Conservation (phyloP, 2,113 vertebrate genomes). For the Clarias batrachus region DNA sequence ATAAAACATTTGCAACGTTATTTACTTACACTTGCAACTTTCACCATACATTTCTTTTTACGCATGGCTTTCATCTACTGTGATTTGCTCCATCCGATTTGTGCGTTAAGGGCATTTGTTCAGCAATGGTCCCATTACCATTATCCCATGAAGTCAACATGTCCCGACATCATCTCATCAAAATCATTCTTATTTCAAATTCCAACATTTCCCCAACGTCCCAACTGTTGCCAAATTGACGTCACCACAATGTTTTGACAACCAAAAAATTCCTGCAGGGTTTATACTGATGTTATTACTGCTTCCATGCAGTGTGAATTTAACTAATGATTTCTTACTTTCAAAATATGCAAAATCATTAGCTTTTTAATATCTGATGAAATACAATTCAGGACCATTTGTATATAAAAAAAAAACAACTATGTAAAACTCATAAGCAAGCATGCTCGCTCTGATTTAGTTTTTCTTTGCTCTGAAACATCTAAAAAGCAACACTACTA, state of each 20-base stretch:
- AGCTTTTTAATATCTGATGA: background rate
- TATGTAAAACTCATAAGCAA: background rate
- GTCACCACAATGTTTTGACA: too few species aligned
- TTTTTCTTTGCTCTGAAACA: background rate
- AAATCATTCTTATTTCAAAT: too few species aligned
- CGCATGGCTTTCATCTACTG: too few species aligned
- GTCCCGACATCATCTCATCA: too few species aligned
- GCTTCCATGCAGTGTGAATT: background rate
- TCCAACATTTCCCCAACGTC: too few species aligned
- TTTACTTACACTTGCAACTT: background rate
- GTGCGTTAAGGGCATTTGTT: too few species aligned
- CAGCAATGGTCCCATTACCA: too few species aligned
- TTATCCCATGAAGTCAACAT: too few species aligned
- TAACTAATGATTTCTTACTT: background rate
- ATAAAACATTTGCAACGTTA: background rate
- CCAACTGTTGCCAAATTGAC: background rate
- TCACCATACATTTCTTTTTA: too few species aligned
- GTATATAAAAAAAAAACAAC: background rate
- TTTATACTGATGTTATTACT: background rate
- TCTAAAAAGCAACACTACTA: background rate
- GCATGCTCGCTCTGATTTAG: background rate
- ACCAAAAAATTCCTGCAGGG: too few species aligned
- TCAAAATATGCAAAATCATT: background rate
- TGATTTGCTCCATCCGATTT: too few species aligned
- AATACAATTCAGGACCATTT: background rate